phyloP scores from a whole-genome alignment of 2,888 invertebrate genomes.

The Ormyrus thymus region DNA sequence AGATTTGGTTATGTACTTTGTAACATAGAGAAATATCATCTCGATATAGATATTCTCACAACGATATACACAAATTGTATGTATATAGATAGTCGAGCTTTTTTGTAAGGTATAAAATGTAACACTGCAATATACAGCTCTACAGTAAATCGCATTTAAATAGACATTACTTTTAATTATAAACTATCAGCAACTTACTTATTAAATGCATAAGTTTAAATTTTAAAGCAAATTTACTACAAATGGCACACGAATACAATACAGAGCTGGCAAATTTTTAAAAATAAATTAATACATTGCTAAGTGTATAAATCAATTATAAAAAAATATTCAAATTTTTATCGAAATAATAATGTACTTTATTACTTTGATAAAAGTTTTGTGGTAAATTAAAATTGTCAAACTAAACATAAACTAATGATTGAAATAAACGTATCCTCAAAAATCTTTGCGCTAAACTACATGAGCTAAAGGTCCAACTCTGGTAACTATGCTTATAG shows the following conservation, averaged over 20 bases:
- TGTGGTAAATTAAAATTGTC: slow-evolving; percentile 12
- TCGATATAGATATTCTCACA: slow-evolving; percentile 36
- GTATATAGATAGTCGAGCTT: slow-evolving; percentile 43
- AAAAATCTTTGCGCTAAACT: slow-evolving; percentile 12
- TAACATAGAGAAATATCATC: slow-evolving; percentile 47
- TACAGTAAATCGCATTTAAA: slow-evolving; percentile 41
- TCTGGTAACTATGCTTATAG: slow-evolving; percentile 35
- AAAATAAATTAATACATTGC: slow-evolving; percentile 19
- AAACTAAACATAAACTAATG: background rate
- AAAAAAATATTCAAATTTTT: slow-evolving; percentile 10
- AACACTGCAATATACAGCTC: slow-evolving; percentile 52
- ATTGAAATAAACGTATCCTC: slow-evolving; percentile 14
- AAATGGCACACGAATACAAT: slow-evolving; percentile 53
- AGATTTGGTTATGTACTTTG: slow-evolving; percentile 38
- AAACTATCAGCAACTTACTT: slow-evolving; percentile 43
- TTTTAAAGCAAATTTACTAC: slow-evolving; percentile 45
- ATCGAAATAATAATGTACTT: slow-evolving; percentile 8
- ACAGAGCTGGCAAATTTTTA: slow-evolving; percentile 45
- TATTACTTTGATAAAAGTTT: slow-evolving; percentile 5
- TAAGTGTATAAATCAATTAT: slow-evolving; percentile 8
- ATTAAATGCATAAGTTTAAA: slow-evolving; percentile 48
- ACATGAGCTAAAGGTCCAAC: slow-evolving; percentile 46
- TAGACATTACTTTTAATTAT: slow-evolving; percentile 37
- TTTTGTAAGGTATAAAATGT: slow-evolving; percentile 50
- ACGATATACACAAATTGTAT: slow-evolving; percentile 46